Conservation (phyloP, 2,797 vertebrate species). For the Ambastaia sidthimunki region DNA sequence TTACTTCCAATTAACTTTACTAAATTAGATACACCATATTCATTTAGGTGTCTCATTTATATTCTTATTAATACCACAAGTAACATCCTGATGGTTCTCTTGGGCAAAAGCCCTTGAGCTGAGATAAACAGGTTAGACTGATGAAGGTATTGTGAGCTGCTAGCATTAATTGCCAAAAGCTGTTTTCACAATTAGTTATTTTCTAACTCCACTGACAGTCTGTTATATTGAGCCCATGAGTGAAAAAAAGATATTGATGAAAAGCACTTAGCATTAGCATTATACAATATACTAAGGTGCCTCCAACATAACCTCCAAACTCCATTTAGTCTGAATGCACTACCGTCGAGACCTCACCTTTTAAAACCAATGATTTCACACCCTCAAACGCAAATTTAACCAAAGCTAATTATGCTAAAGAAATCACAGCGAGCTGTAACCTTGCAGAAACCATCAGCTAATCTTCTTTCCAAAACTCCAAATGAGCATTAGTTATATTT, state of each 20-base stretch:
- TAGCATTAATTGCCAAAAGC: slow-evolving; percentile 45
- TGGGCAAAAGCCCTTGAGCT: background rate
- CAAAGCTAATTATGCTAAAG: slow-evolving; percentile 22
- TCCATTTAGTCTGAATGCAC: background rate
- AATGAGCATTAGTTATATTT: background rate
- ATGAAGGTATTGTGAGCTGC: slow-evolving; percentile 19
- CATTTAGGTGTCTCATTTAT: slow-evolving; percentile 50
- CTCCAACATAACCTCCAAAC: slow-evolving; percentile 13
- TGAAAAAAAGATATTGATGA: background rate
- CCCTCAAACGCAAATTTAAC: background rate
- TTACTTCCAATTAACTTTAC: slow-evolving; percentile 54
- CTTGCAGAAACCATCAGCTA: slow-evolving; percentile 3
- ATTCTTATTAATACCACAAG: slow-evolving; percentile 54
- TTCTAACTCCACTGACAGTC: slow-evolving; percentile 11
- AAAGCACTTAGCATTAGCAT: background rate
- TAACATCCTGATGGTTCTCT: slow-evolving; percentile 50
- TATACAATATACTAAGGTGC: background rate
- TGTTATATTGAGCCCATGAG: background rate
- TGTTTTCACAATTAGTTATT: slow-evolving; percentile 24
- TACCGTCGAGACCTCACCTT: background rate
- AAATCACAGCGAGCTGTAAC: background rate
- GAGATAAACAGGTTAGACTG: slow-evolving; percentile 32
- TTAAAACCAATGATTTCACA: background rate
- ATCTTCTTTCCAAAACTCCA: background rate
- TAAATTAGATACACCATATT: slow-evolving; percentile 55